A percentile compares a stretch with the other conserved stretches of the same genome.
Conservation (phyloP, 2,797 vertebrate species). For the Hylomyscus alleni region DNA sequence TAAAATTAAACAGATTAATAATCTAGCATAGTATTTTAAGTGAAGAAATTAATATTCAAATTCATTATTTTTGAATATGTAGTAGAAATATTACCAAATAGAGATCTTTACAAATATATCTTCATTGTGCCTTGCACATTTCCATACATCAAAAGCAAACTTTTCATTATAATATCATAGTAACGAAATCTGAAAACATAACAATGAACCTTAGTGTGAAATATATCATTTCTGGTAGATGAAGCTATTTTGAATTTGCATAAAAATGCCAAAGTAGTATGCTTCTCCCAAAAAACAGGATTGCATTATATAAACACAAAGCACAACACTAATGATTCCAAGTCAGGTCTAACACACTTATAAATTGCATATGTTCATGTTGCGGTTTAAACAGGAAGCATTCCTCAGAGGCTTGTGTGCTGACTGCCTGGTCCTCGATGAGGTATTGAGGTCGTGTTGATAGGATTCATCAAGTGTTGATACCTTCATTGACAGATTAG, state of each 20-base stretch:
- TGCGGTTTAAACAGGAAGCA: background rate
- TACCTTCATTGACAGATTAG: background rate
- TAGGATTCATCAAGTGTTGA: background rate
- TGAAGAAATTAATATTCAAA: conserved; percentile 40
- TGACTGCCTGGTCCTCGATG: background rate
- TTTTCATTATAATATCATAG: background rate
- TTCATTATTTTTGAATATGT: background rate
- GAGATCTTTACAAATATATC: background rate
- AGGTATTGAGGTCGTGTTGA: no score
- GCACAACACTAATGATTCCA: conserved; percentile 76
- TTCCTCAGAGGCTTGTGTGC: background rate
- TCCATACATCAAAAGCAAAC: rapidly evolving
- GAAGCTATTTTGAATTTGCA: background rate
- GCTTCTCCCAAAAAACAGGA: conserved; percentile 56
- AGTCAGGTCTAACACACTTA: conserved; percentile 59
- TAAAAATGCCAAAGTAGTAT: conserved; percentile 44
- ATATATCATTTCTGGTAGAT: conserved; percentile 14
- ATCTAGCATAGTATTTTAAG: background rate
- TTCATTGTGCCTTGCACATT: background rate
- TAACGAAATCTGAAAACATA: conserved; percentile 43
- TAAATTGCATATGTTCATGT: conserved; percentile 23
- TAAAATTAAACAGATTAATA: background rate
- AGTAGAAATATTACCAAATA: background rate
- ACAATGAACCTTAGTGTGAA: background rate
- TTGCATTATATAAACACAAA: conserved; percentile 62